Evolutionary conservation across 2,797 vertebrate genomes (phyloP).

Genomic region (Serranus cabrilla): DNA sequence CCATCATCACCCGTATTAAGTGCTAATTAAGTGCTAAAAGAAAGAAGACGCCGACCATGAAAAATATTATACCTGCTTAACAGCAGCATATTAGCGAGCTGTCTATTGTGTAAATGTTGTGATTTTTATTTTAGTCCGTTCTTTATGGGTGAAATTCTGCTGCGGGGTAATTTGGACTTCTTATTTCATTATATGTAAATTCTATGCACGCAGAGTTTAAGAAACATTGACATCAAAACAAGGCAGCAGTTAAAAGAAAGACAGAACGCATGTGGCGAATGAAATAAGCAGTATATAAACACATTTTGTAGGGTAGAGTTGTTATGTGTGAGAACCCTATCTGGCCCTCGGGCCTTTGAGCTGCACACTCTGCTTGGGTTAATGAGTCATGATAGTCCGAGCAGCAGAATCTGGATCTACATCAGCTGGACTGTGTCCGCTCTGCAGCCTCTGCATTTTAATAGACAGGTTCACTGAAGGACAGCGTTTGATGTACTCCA

Average conservation of each 20-base stretch:
- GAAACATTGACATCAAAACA: background rate
- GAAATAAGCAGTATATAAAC: background rate
- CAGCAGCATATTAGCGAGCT: background rate
- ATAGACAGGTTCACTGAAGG: constrained; percentile 35
- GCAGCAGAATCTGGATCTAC: constrained; percentile 41
- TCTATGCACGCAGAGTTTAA: background rate
- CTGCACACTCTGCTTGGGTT: constrained; percentile 51
- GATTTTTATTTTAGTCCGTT: no score
- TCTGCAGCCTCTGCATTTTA: constrained; percentile 33
- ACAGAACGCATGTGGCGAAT: constrained; percentile 5
- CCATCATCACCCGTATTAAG: no score
- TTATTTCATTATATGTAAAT: background rate
- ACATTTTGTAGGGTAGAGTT: constrained; percentile 17
- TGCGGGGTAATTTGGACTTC: background rate
- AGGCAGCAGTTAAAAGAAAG: background rate
- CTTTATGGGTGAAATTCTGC: background rate
- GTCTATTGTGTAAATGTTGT: background rate
- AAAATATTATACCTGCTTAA: background rate
- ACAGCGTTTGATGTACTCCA: constrained; percentile 16
- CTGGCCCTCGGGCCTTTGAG: constrained; percentile 44
- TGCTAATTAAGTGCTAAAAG: no score
- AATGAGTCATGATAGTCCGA: constrained; percentile 68
- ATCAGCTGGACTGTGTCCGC: constrained; percentile 35
- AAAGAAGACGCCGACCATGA: no score
- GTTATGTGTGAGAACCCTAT: constrained; percentile 28